A percentile compares a stretch with the other conserved stretches of the same genome.
Conservation (phyloP, 2,797 vertebrate species). For the Paratrypauchen microcephalus region DNA sequence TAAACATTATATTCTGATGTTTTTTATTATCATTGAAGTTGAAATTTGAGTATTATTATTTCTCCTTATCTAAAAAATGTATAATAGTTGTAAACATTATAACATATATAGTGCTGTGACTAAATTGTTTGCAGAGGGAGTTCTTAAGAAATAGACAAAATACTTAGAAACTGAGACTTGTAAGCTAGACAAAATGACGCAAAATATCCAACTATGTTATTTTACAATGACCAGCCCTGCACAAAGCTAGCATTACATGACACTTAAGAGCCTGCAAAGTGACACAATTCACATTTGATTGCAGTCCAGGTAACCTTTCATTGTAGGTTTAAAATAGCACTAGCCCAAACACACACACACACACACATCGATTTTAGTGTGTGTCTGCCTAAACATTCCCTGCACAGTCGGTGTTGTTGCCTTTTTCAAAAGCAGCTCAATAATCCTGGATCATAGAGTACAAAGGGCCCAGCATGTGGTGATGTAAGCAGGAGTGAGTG, state of each 20-base stretch:
- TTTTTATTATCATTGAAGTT: background rate
- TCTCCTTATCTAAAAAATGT: no score
- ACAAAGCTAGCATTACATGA: slow-evolving; percentile 25
- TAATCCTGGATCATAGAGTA: slow-evolving; percentile 77
- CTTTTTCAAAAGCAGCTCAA: slow-evolving; percentile 61
- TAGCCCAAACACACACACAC: slow-evolving; percentile 20
- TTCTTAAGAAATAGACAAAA: background rate
- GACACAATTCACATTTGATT: slow-evolving; percentile 23
- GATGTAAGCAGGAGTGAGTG: slow-evolving; percentile 58
- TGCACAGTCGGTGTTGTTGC: slow-evolving; percentile 47
- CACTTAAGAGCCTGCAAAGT: slow-evolving; percentile 8
- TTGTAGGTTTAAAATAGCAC: slow-evolving; percentile 28
- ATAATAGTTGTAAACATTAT: background rate
- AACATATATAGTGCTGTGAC: background rate
- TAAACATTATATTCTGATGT: no score
- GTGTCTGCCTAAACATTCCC: slow-evolving; percentile 61
- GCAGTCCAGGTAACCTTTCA: slow-evolving; percentile 27
- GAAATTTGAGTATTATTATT: no score
- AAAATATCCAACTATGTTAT: slow-evolving; percentile 23
- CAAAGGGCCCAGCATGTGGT: slow-evolving; percentile 66
- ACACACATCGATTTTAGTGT: slow-evolving; percentile 16
- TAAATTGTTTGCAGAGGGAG: background rate
- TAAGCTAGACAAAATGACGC: slow-evolving; percentile 30
- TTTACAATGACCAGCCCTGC: slow-evolving; percentile 35
- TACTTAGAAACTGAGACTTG: slow-evolving; percentile 28